Evolutionary conservation across 2,113 vertebrate species (phyloP).

Genomic region (Pandion haliaetus): DNA sequence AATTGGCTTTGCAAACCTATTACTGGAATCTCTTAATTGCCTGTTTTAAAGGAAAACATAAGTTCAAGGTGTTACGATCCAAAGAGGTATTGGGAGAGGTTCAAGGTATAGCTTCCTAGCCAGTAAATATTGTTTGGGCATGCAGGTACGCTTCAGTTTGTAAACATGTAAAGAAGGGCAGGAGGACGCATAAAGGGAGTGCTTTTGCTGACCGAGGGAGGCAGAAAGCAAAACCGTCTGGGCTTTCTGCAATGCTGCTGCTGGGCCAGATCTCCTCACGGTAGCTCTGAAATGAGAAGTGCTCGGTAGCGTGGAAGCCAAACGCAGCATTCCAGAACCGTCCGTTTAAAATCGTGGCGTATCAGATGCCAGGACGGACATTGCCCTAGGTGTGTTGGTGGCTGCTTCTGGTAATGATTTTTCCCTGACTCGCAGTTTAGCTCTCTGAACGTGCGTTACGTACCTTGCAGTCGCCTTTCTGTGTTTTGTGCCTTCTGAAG

Average conservation of each 20-base stretch:
- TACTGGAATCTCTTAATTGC: not conserved
- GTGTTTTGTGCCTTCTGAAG: not conserved
- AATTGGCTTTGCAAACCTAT: not conserved
- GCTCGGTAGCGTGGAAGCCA: not conserved
- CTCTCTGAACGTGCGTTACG: not conserved
- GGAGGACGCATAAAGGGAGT: not conserved
- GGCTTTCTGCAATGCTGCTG: not conserved
- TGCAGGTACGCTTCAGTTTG: not conserved
- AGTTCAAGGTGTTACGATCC: not conserved
- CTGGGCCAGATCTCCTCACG: rapidly evolving
- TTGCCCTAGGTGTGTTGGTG: not conserved
- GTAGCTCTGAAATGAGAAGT: rapidly evolving
- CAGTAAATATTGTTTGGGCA: rapidly evolving
- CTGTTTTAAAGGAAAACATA: not conserved
- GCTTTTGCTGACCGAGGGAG: rapidly evolving
- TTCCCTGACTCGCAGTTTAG: rapidly evolving
- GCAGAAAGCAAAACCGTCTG: not conserved
- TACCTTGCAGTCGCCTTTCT: not conserved
- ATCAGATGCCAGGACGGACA: not conserved
- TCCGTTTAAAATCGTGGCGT: rapidly evolving
- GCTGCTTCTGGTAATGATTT: not conserved
- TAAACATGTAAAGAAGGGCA: rapidly evolving
- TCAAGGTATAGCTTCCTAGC: not conserved
- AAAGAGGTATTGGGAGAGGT: not conserved
- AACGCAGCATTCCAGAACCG: rapidly evolving